Base-by-base conservation (phyloP, 2,797 vertebrate species). In the Nyctibius grandis region DNA sequence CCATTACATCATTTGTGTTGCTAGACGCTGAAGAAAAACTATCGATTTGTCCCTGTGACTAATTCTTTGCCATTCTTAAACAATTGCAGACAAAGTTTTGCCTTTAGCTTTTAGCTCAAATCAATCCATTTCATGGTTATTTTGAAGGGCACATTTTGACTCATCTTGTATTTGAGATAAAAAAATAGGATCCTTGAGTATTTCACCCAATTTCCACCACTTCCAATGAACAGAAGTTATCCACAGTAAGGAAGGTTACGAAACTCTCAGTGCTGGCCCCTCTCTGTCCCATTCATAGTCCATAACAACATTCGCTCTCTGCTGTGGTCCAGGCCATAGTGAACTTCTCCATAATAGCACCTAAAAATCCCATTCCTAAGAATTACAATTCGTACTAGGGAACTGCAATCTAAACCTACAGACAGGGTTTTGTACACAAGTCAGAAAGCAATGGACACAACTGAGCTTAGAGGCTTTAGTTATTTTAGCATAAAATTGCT, bases 1-100 rank as follows among this genome's bases (percentile, higher is more conserved):
- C 74, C 88, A 60, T 36, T 6, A 79, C 40, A 75, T 73, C 88
- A 93, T 93, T 94, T 81, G 67, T 80, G 81, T 36, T 85, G 48
- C 84, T 79, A 83, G 65, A 67, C 50, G 65, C 63, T 28, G 56
- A 85, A 89, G 61, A 92, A 89, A 77, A 94, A 28, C 3, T 77
- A 76, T 63, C 0, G 0, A 68, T 95, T 95, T 80, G 76, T 91
- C 70, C 74, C 72, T 77, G 42, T 70, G 80, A 95, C 54, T 51
- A 83, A 74, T 45, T 57, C 81, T 77, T 79, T 92, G 81, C 75
- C 72, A 74, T 80, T 89, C 67, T 72, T 54, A 68, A 53, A 65
- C 59, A 91, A 73, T 1, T 65, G 73, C 79, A 88, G 56, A n/a
- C 29, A 42, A 92, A 60, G 63, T 53, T 83, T 74, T 65, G 34